phyloP scores from a whole-genome alignment of 53 echinoderm and acorn worm genomes.

The Temnopleurus reevesii region DNA sequence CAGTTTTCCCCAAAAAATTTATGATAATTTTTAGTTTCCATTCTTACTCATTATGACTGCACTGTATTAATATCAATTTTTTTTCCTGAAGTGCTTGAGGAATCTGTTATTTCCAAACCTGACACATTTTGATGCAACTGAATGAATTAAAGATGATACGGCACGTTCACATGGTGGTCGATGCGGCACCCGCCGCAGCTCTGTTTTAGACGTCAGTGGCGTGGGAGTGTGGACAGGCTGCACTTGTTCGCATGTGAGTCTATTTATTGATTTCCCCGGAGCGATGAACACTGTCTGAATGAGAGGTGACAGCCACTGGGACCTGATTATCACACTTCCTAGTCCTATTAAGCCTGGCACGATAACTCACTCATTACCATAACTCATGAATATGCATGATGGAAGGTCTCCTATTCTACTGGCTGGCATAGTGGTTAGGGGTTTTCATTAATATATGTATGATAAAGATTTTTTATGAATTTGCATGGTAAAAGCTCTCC shows the following conservation, averaged over 20 bases:
- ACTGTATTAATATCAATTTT: too few relatives aligned
- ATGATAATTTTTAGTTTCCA: too few relatives aligned
- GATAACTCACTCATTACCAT: conserved; percentile 36
- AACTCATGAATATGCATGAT: conserved; percentile 25
- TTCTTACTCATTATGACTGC: too few relatives aligned
- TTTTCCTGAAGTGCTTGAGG: not conserved
- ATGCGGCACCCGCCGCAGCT: not conserved
- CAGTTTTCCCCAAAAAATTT: too few relatives aligned
- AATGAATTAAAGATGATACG: not conserved
- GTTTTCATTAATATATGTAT: too few relatives aligned
- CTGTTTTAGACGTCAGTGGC: too few relatives aligned
- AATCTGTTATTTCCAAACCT: not conserved
- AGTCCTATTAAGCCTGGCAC: conserved; percentile 38
- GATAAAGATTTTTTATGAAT: too few relatives aligned
- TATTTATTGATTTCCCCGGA: conserved; percentile 48
- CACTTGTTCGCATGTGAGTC: conserved; percentile 27
- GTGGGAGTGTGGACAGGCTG: not conserved
- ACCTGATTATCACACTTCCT: conserved; percentile 49
- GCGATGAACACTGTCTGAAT: conserved; percentile 40
- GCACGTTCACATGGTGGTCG: not conserved
- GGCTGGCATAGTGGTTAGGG: not conserved
- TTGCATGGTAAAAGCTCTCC: too few relatives aligned
- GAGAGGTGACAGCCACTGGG: conserved; percentile 36
- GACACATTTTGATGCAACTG: not conserved
- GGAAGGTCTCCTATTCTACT: not conserved